Conservation (phyloP, 2,113 vertebrate species). For the Silurus glanis region DNA sequence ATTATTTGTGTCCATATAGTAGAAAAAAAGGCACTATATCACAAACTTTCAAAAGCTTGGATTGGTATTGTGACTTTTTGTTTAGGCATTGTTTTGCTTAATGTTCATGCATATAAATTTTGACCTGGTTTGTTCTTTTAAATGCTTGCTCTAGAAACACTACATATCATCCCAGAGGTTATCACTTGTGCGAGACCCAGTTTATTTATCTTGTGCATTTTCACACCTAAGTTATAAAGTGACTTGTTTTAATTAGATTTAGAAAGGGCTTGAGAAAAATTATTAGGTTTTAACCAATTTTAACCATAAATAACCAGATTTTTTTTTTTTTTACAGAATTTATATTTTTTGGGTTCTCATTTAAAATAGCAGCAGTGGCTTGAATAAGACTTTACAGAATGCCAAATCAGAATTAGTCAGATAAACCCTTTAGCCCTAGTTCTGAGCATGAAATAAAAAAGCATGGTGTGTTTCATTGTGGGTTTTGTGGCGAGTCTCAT, state of each 20-base stretch:
- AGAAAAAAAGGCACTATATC: neutral
- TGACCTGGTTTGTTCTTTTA: neutral
- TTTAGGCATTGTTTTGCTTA: neutral
- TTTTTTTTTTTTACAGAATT: neutral
- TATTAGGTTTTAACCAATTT: too few species aligned
- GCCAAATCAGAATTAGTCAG: neutral
- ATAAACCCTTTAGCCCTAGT: neutral
- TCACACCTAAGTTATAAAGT: constrained; percentile 31
- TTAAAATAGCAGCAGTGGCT: neutral
- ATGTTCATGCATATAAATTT: neutral
- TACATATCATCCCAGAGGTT: constrained; percentile 61
- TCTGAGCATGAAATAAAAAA: neutral
- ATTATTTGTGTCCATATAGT: neutral
- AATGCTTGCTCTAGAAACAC: neutral
- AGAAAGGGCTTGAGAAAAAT: neutral
- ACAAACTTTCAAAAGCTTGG: neutral
- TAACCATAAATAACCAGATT: neutral
- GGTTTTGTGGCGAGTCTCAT: constrained; percentile 61
- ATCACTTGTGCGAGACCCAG: constrained; percentile 57
- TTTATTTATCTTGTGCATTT: constrained; percentile 55
- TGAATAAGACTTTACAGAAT: neutral
- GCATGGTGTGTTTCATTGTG: constrained; percentile 42
- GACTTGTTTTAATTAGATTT: constrained; percentile 17
- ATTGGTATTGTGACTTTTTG: constrained; percentile 48
- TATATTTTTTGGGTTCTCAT: neutral